Evolutionary conservation across 2,113 vertebrate genomes (phyloP).

Genomic region (Hypomesus transpacificus): DNA sequence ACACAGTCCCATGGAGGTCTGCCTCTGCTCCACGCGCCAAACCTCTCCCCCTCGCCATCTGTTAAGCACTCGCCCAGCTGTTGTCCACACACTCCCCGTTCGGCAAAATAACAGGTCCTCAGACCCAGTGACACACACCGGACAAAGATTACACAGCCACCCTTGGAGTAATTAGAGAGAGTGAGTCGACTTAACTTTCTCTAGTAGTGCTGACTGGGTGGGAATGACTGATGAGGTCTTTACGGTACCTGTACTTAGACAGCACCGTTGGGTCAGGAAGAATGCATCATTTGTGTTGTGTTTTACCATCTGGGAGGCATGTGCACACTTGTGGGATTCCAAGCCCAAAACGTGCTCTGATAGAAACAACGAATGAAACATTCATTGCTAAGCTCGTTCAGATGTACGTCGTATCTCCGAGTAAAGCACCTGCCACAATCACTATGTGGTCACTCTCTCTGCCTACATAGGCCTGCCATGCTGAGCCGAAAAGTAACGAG

Average conservation of each 20-base stretch:
- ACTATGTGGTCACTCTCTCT: too few relatives aligned
- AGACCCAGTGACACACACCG: constrained; percentile 49
- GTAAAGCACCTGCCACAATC: too few relatives aligned
- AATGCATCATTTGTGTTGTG: background rate
- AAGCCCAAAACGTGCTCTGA: background rate
- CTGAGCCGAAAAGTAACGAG: too few relatives aligned
- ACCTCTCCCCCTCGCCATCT: constrained; percentile 52
- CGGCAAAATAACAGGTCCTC: constrained; percentile 54
- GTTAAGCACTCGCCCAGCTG: constrained; percentile 68
- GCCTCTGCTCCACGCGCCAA: constrained; percentile 38
- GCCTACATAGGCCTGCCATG: too few relatives aligned
- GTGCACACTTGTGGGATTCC: background rate
- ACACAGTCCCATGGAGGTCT: constrained; percentile 40
- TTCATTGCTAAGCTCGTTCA: too few relatives aligned
- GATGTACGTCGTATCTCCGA: too few relatives aligned
- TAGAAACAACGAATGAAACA: too few relatives aligned
- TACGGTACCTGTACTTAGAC: constrained; percentile 19
- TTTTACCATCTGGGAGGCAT: background rate
- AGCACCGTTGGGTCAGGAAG: constrained; percentile 10
- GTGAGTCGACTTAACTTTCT: background rate
- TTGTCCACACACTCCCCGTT: constrained; percentile 58
- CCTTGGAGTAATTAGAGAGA: constrained; percentile 56
- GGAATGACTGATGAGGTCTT: constrained; percentile 25
- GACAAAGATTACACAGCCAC: constrained; percentile 52
- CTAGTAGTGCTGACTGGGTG: too few relatives aligned